phyloP scores from a whole-genome alignment of 2,888 invertebrate species.

The Eupithecia vulgata region DNA sequence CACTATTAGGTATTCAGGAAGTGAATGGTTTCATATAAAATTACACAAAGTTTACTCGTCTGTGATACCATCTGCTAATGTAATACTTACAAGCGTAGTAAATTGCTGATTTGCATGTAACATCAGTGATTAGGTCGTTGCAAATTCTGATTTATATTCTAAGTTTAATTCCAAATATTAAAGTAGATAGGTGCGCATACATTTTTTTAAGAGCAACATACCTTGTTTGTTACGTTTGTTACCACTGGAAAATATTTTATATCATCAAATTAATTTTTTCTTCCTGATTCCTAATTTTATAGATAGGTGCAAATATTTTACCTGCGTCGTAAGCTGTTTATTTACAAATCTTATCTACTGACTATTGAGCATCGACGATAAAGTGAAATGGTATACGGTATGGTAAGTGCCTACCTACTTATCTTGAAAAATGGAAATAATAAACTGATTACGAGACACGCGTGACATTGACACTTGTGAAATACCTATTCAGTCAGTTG shows the following conservation, averaged over 20 bases:
- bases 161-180: not conserved
- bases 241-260: not conserved
- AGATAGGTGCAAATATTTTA: not conserved
- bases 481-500: slow-evolving; percentile 44
- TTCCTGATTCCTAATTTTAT: not conserved
- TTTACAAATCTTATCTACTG: slow-evolving; percentile 36
- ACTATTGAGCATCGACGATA: slow-evolving; percentile 24
- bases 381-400: slow-evolving; percentile 6
- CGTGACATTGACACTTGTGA: slow-evolving; percentile 55
- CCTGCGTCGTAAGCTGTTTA: slow-evolving; percentile 36
- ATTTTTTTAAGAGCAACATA: too few relatives aligned
- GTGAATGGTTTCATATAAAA: slow-evolving; percentile 12
- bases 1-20: slow-evolving; percentile 21
- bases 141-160: slow-evolving; percentile 1
- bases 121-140: not conserved
- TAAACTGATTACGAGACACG: slow-evolving; percentile 39
- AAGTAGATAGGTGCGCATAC: not conserved
- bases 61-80: slow-evolving; percentile 3
- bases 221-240: not conserved
- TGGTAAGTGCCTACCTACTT: slow-evolving; percentile 4
- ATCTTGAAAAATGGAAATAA: slow-evolving; percentile 29
- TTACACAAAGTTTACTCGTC: not conserved
- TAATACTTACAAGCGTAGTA: not conserved
- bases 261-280: not conserved
- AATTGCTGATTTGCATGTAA: slow-evolving; percentile 5